These are phyloP conservation scores for Clarias platycephalus DNA, from an alignment of 2,797 vertebrate species.

Conservation along the genomic window DNA sequence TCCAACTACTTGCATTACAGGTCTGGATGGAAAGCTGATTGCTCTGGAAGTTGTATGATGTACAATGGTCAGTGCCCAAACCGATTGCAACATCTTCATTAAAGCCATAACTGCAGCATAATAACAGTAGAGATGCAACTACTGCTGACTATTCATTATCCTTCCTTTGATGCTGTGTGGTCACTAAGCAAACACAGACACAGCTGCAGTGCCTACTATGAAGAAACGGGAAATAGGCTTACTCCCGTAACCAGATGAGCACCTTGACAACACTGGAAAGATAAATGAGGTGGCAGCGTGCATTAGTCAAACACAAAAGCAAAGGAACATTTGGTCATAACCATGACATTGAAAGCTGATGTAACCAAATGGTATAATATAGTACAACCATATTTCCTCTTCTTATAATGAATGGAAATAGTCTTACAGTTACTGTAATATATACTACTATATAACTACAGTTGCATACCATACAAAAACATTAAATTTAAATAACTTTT, in stretches of 20 bases:
- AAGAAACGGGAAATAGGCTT: neutral
- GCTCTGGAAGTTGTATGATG: neutral
- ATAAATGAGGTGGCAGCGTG: neutral
- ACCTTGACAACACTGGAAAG: neutral
- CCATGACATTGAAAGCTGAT: neutral
- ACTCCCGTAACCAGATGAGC: neutral
- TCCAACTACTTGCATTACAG: neutral
- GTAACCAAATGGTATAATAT: neutral
- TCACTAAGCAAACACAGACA: conserved; percentile 14
- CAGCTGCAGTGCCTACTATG: neutral
- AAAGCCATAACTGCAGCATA: neutral
- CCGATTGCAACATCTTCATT: neutral
- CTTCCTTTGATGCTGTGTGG: neutral
- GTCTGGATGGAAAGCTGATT: neutral
- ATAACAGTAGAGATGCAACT: neutral
- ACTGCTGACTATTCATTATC: conserved; percentile 10
- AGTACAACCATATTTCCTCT: neutral
- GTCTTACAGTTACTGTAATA: neutral
- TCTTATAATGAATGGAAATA: neutral
- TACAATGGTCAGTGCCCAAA: neutral
- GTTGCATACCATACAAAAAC: too few relatives aligned
- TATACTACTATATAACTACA: neutral
- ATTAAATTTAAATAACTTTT: too few relatives aligned
- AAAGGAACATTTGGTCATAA: neutral
- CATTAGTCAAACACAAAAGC: neutral